Conservation (phyloP, 53 echinoderm and acorn worm species). For the Hippasteria phrygiana region DNA sequence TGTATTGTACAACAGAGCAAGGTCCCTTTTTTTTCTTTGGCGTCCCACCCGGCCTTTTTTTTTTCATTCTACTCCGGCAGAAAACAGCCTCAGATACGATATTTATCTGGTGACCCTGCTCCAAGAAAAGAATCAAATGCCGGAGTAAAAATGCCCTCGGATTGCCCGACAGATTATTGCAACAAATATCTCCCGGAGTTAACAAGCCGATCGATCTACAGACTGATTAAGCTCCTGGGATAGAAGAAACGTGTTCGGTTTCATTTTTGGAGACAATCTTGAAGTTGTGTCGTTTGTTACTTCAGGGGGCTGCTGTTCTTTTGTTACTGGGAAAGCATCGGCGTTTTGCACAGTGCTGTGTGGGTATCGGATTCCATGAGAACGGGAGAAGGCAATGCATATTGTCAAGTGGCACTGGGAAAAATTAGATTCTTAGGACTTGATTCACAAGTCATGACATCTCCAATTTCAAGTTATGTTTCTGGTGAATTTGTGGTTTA, state of each 20-base stretch:
- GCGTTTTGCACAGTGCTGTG: no score
- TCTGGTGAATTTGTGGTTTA: no score
- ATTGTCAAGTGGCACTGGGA: no score
- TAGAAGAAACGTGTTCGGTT: slow-evolving; percentile 37
- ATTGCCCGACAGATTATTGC: slow-evolving; percentile 50
- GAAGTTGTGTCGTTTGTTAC: neutral
- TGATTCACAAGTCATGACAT: no score
- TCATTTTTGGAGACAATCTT: slow-evolving; percentile 53
- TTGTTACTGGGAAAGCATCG: neutral
- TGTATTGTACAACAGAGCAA: no score
- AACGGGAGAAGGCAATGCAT: no score
- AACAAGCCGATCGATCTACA: slow-evolving; percentile 24
- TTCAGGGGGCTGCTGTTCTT: neutral
- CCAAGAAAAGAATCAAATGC: slow-evolving; percentile 16
- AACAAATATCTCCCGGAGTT: slow-evolving; percentile 29
- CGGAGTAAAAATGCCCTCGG: slow-evolving; percentile 19
- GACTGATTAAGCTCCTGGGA: slow-evolving; percentile 56
- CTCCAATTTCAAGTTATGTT: no score
- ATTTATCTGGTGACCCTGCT: slow-evolving; percentile 7
- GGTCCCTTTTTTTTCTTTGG: slow-evolving; percentile 1
- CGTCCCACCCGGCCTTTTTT: neutral
- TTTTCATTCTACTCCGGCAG: neutral
- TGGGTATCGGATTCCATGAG: no score
- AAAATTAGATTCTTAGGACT: no score
- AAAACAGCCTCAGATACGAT: slow-evolving; percentile 23